Conservation (phyloP, 2,888 invertebrate genomes). For the Pachliopta kotzebuea region DNA sequence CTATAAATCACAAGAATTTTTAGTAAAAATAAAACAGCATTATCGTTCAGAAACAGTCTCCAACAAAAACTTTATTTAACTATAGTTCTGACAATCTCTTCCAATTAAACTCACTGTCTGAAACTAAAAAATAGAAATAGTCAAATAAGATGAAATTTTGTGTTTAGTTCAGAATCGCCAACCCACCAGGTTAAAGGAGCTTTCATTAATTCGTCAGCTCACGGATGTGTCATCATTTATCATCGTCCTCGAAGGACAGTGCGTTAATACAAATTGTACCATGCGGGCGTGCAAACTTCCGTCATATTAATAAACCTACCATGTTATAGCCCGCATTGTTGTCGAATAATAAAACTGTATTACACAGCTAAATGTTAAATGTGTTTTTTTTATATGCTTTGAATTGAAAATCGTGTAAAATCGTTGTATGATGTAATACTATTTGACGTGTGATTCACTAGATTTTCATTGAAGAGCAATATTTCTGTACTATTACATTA, state of each 20-base stretch:
- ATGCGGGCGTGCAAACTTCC: constrained; percentile 15
- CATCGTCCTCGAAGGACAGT: constrained; percentile 12
- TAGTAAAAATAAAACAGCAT: too few relatives aligned
- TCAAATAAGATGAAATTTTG: background rate
- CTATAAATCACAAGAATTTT: too few relatives aligned
- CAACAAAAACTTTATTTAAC: background rate
- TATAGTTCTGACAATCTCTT: background rate
- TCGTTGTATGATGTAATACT: too few relatives aligned
- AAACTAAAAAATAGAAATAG: background rate
- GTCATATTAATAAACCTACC: constrained; percentile 14
- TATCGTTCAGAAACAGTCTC: too few relatives aligned
- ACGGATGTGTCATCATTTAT: constrained; percentile 15
- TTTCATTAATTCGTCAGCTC: constrained; percentile 13
- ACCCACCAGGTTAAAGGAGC: background rate
- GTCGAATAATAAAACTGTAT: constrained; percentile 3
- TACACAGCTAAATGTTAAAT: background rate
- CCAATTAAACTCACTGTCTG: background rate
- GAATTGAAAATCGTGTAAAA: background rate
- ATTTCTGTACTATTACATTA: too few relatives aligned
- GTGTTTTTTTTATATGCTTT: background rate
- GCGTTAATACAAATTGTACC: constrained; percentile 12
- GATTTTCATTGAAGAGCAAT: too few relatives aligned
- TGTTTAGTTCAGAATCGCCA: background rate
- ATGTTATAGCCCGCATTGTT: constrained; percentile 6
- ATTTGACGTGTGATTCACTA: too few relatives aligned